Evolutionary conservation across 2,113 vertebrate genomes (phyloP), one percentile per base, ranked within the genome.

Genomic region (Zingel zingel): DNA sequence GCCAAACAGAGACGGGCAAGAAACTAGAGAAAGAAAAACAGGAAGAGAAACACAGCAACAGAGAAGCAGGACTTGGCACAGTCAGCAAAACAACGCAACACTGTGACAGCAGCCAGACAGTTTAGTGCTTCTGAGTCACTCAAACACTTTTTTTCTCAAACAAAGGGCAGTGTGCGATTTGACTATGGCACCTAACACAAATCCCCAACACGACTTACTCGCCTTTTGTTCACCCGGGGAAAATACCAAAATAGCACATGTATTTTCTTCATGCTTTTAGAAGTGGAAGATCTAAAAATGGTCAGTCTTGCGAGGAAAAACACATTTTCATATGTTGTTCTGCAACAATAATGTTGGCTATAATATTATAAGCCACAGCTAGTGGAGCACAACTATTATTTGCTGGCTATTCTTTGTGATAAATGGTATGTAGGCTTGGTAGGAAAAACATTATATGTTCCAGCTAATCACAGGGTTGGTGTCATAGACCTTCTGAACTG

Each of bases 401-500:
- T 75, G 23, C 77, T 64, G 30, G 53, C 61, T 77, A 33, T 74
- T 79, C 61, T 33, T 67, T 74, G 74, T 82, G 69, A 80, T 77
- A 56, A 45, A 88, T 70, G 25, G 65, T 73, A 30, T 84, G 65
- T 58, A 76, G 77, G 58, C 67, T 89, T 79, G 53, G 74, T 51
- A 7, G 43, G 56, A 78, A 86, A 84, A 78, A 69, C 58, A 27
- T 39, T 3, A 61, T 65, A 57, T 82, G 78, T 79, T 85, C 61
- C 71, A 83, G 53, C 71, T 83, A 76, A 87, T 84, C 67, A 71
- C 59, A 83, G 62, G 8, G 18, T 77, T 85, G 36, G 54, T 59
- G 69, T 83, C 74, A 47, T 6, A 71, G 64, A 83, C 51, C 69
- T 57, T 48, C 23, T 77, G 61, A 80, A 67, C 81, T 1, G 56